Conservation (phyloP, 92 coral and sea anemone genomes). For the Blastomussa wellsi region DNA sequence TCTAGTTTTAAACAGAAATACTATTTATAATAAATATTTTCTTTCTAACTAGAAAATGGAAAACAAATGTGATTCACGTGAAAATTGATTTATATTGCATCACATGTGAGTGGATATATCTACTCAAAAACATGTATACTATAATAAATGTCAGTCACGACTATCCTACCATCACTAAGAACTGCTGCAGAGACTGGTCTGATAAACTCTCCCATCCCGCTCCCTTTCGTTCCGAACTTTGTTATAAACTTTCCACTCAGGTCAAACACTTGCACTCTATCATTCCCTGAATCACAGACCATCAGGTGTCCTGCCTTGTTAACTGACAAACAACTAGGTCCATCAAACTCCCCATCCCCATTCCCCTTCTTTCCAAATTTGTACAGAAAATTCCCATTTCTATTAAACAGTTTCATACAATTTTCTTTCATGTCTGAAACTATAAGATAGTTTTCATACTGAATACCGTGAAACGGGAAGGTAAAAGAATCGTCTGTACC, state of each 20-base stretch:
- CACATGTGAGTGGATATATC: background rate
- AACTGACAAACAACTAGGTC: background rate
- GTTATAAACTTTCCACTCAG: constrained; percentile 3
- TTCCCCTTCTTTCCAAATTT: constrained; percentile 13
- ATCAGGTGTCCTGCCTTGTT: constrained; percentile 33
- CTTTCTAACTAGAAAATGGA: background rate
- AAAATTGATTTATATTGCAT: background rate
- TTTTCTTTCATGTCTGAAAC: constrained; percentile 3
- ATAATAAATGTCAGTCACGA: constrained; percentile 4
- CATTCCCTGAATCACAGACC: constrained; percentile 7
- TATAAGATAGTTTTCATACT: background rate
- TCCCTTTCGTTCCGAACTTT: background rate
- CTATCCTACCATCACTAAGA: constrained; percentile 15
- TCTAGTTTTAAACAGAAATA: too few species aligned
- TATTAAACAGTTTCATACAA: background rate
- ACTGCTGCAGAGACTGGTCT: constrained; percentile 21
- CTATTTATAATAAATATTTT: background rate
- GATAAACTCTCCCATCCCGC: background rate
- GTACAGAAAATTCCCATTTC: background rate
- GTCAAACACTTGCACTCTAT: constrained; percentile 11
- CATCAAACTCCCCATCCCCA: constrained; percentile 11
- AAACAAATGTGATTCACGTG: background rate
- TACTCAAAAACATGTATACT: constrained; percentile 23
- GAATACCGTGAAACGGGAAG: constrained; percentile 7
- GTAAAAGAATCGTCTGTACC: background rate